Evolutionary conservation across 2,888 invertebrate genomes (phyloP).

Genomic region (Aricia artaxerxes): DNA sequence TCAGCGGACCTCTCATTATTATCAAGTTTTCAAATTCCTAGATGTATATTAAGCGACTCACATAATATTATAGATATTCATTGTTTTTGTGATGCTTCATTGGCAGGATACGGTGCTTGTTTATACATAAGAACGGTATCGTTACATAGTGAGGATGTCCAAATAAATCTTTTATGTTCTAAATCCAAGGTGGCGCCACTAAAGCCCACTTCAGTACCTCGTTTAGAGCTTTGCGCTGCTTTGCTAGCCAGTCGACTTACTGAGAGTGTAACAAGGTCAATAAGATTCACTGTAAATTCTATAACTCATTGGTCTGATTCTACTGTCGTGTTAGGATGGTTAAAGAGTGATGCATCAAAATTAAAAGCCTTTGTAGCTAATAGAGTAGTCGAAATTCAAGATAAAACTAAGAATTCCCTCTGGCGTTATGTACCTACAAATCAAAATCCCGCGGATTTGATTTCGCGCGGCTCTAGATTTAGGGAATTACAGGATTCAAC

Average conservation of each 20-base stretch:
- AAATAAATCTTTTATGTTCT: slow-evolving; percentile 33
- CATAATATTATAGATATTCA: slow-evolving; percentile 36
- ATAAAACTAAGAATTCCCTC: slow-evolving; percentile 32
- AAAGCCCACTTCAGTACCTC: slow-evolving; percentile 33
- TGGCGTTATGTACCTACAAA: slow-evolving; percentile 32
- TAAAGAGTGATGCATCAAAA: no score
- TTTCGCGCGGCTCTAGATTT: slow-evolving; percentile 18
- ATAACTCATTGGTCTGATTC: slow-evolving; percentile 24
- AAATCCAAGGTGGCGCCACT: slow-evolving; percentile 35
- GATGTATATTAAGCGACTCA: slow-evolving; percentile 33
- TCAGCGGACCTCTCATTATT: neutral
- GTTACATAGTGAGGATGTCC: neutral
- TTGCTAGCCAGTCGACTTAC: slow-evolving; percentile 23
- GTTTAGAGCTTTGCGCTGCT: slow-evolving; percentile 39
- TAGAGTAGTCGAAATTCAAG: slow-evolving; percentile 33
- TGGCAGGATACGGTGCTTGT: slow-evolving; percentile 36
- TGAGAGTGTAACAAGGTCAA: slow-evolving; percentile 7
- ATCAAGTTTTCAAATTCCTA: slow-evolving; percentile 32
- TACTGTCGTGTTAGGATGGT: neutral
- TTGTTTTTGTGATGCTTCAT: slow-evolving; percentile 39
- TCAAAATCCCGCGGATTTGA: slow-evolving; percentile 32
- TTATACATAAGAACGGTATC: slow-evolving; percentile 34
- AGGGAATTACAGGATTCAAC: neutral
- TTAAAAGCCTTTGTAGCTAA: no score
- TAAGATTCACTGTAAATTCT: slow-evolving; percentile 33